Percentiles rank a stretch among this genome's conserved stretches.
phyloP scores from a whole-genome alignment of 2,797 vertebrate species.

The Hylomyscus alleni region DNA sequence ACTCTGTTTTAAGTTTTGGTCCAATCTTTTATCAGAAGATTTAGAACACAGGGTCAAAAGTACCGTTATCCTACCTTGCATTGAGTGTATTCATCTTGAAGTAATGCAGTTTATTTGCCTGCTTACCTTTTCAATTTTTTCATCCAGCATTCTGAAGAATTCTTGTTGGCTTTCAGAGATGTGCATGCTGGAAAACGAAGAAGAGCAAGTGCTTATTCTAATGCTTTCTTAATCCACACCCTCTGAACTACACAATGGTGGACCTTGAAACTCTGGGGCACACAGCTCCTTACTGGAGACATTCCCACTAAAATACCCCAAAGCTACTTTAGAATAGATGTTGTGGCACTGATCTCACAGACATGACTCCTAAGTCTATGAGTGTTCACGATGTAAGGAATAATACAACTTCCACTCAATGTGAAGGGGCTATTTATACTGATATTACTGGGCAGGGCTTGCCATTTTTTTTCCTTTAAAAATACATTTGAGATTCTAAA shows the following conservation, averaged over 20 bases:
- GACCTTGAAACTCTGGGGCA: not conserved
- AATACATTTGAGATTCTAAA: conserved; percentile 51
- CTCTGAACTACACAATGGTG: not conserved
- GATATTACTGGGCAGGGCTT: fast-evolving
- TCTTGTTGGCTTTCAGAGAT: conserved; percentile 99
- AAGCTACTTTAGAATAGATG: conserved; percentile 9
- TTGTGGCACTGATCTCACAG: not conserved
- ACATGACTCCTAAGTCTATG: not conserved
- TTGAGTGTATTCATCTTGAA: not conserved
- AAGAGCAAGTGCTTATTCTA: conserved; percentile 40
- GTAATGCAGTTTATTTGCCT: not conserved
- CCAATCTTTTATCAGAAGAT: not conserved
- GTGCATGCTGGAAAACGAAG: conserved; percentile 94
- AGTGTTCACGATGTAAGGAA: not conserved
- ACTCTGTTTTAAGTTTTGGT: conserved; percentile 27
- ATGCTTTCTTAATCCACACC: not conserved
- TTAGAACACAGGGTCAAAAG: not conserved
- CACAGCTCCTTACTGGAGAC: not conserved
- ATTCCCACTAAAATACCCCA: conserved; percentile 28
- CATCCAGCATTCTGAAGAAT: conserved; percentile 99
- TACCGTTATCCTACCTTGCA: not conserved
- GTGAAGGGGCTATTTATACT: not conserved
- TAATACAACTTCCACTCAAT: conserved; percentile 51
- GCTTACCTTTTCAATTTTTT: conserved; percentile 98
- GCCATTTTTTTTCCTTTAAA: not conserved